Percentiles rank a stretch among this genome's conserved stretches.
Evolutionary conservation across 2,888 invertebrate species (phyloP).

Genomic region (Polietes domitor): DNA sequence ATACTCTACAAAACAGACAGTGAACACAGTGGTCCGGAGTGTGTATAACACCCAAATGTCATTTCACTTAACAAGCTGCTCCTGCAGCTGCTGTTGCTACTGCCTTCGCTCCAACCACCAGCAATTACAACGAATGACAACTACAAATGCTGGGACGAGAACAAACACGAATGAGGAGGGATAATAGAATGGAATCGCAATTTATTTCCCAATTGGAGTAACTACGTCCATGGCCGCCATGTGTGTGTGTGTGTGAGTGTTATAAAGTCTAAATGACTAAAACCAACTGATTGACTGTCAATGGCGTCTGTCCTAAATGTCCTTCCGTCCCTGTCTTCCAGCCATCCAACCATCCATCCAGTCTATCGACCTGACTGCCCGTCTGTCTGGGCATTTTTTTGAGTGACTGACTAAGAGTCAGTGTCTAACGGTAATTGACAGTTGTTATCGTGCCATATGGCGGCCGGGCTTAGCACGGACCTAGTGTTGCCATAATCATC

Average conservation of each 20-base stretch:
- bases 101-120: not conserved
- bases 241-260: no score
- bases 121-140: slow-evolving; percentile 7
- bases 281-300: slow-evolving; percentile 29
- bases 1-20: slow-evolving; percentile 47
- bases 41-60: slow-evolving; percentile 47
- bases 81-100: not conserved
- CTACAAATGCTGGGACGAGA: not conserved
- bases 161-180: not conserved
- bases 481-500: slow-evolving; percentile 17
- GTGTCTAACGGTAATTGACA: slow-evolving; percentile 50
- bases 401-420: slow-evolving; percentile 28
- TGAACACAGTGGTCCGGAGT: not conserved
- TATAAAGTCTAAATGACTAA: slow-evolving; percentile 19
- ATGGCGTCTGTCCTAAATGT: not conserved
- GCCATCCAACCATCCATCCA: not conserved
- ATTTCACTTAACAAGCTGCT: slow-evolving; percentile 42
- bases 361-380: slow-evolving; percentile 11
- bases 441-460: slow-evolving; percentile 28
- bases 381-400: slow-evolving; percentile 32
- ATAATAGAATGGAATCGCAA: slow-evolving; percentile 14
- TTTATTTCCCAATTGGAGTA: slow-evolving; percentile 5
- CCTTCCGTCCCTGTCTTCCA: not conserved
- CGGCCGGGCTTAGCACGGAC: not conserved
- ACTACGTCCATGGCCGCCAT: not conserved